phyloP scores from a whole-genome alignment of 30 jellyfish, hydroid and myxozoan species.

The Phacellophora camtschatica region DNA sequence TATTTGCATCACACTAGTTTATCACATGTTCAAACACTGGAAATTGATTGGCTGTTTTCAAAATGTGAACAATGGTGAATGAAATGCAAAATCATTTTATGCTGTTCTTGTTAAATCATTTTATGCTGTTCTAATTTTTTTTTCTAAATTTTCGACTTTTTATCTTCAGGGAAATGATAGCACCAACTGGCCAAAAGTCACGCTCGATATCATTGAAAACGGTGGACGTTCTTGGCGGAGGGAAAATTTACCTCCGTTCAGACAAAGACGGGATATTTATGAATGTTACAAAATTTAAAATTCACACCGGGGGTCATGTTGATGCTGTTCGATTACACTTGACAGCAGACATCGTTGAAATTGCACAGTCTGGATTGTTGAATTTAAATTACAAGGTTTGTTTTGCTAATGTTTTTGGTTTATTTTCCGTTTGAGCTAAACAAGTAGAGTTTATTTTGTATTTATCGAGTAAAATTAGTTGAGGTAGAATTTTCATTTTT shows the following conservation, averaged over 20 bases:
- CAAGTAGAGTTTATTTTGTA: not conserved
- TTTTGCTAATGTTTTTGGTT: not conserved
- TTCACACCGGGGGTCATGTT: conserved; percentile 61
- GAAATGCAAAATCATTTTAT: too few relatives aligned
- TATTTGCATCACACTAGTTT: too few relatives aligned
- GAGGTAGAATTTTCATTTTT: too few relatives aligned
- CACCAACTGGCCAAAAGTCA: conserved; percentile 43
- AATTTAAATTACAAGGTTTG: conserved; percentile 37
- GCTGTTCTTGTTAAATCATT: too few relatives aligned
- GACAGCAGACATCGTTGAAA: conserved; percentile 21
- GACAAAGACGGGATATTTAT: conserved; percentile 27
- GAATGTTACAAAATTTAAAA: conserved; percentile 15
- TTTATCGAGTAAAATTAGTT: too few relatives aligned
- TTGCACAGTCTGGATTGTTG: conserved; percentile 57
- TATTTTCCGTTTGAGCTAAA: not conserved
- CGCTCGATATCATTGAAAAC: conserved; percentile 22
- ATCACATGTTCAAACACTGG: too few relatives aligned
- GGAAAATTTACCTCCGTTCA: conserved; percentile 18
- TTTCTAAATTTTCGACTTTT: not conserved
- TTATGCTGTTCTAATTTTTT: too few relatives aligned
- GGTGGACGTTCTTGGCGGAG: conserved; percentile 58
- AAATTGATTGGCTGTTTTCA: too few relatives aligned
- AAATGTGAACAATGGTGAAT: too few relatives aligned
- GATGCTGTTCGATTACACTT: conserved; percentile 42
- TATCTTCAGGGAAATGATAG: conserved; percentile 57